Evolutionary conservation across 1,140 invertebrate genomes (phyloP), one percentile per base, ranked within the genome.

Genomic region (Nasonia longicornis): DNA sequence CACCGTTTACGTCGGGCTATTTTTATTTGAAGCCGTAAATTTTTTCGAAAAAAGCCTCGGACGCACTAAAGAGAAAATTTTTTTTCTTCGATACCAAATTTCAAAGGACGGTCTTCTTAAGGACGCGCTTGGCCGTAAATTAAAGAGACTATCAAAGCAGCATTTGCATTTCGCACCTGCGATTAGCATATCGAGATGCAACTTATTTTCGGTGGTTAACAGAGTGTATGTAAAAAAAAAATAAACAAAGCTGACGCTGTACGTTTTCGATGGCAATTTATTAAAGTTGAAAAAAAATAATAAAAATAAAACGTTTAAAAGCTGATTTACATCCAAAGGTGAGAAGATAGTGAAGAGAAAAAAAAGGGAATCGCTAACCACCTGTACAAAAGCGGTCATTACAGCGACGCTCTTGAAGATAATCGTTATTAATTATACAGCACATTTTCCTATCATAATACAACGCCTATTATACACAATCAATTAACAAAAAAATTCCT

Each of bases 191-290:
- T 16, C 16, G 2, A 52, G 16, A 14, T 20, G 16, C 48, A 52
- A 52, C 48, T 16, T 42, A 42, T 8, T 16, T 52, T 52, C 16
- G 12, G 16, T 52, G 12, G 11, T 52, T 16, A 52, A 52, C 48
- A 16, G 16, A 20, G 4, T 52, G 26, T 52, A 48, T 48, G 10
- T 48, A 48, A 1, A 35, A 12, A 70, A 71, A 72, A 14, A n/a
- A 79, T 69, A 67, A 52, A 70, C 58, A 29, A 72, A 2, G 22
- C 29, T 20, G 3, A 58, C 11, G 31, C 42, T n/a, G 4, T 35
- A 7, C 11, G 10, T 45, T 74, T 74, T 66, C 64, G 11, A 66
- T 74, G 73, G 64, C 70, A 80, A 80, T 80, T 80, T 80, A 80
- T 80, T 73, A 74, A 80, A 74, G 66, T 66, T 67, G 31, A 58